These are phyloP conservation scores for Nannoperca obscura DNA, from an alignment of 2,797 vertebrate species.

Conservation along the genomic window DNA sequence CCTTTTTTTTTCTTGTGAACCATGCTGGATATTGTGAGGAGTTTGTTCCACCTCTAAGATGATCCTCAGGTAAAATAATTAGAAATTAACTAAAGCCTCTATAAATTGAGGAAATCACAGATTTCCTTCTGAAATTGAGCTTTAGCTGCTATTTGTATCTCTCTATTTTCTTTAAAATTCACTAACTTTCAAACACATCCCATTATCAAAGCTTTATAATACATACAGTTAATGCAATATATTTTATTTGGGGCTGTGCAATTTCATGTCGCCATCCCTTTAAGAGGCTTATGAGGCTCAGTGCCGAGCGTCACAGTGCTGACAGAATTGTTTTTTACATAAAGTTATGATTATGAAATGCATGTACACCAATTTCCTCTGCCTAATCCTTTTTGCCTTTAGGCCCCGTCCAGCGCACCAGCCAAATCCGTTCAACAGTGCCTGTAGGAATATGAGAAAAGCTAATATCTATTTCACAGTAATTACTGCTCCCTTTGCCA, in stretches of 20 bases:
- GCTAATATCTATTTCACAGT: constrained; percentile 52
- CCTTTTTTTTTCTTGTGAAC: constrained; percentile 21
- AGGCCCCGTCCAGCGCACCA: constrained; percentile 51
- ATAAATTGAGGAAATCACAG: constrained; percentile 6
- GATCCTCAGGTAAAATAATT: constrained; percentile 59
- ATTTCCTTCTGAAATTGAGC: constrained; percentile 14
- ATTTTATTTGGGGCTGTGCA: constrained; percentile 41
- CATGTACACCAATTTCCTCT: constrained; percentile 56
- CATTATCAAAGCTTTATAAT: constrained; percentile 29
- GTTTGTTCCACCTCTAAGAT: constrained; percentile 27
- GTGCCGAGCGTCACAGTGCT: constrained; percentile 37
- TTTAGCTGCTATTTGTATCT: constrained; percentile 3
- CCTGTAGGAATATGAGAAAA: constrained; percentile 66
- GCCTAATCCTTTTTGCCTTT: constrained; percentile 65
- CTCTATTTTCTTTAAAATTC: constrained; percentile 15
- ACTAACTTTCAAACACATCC: constrained; percentile 8
- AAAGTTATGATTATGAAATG: constrained; percentile 71
- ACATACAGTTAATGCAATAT: constrained; percentile 32
- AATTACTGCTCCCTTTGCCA: constrained; percentile 46
- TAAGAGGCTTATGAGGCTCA: constrained; percentile 73
- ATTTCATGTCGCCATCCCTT: constrained; percentile 60
- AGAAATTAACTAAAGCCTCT: constrained; percentile 43
- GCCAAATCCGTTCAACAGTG: constrained; percentile 75
- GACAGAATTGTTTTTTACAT: constrained; percentile 50
- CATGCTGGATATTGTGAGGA: constrained; percentile 38